Conservation (phyloP, 2,888 invertebrate genomes). For the Steinernema hermaphroditum region DNA sequence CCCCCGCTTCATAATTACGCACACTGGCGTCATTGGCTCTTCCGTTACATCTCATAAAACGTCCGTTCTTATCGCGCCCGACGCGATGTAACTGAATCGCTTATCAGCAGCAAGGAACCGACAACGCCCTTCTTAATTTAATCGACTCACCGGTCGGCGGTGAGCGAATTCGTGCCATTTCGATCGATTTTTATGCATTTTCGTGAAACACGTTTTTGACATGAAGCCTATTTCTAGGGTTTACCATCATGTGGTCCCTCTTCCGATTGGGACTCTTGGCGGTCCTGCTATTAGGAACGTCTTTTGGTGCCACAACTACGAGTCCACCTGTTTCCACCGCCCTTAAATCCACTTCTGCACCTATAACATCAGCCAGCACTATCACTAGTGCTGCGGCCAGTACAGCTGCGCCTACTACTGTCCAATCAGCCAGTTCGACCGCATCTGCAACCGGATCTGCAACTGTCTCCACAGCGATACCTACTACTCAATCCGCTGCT, state of each 20-base stretch:
- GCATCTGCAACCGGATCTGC: too few relatives aligned
- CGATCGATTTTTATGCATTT: not conserved
- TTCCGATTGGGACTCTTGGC: constrained; percentile 1
- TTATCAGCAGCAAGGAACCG: not conserved
- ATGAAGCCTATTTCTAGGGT: not conserved
- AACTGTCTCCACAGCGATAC: too few relatives aligned
- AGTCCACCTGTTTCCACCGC: too few relatives aligned
- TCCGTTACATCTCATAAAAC: not conserved
- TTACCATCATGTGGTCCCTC: not conserved
- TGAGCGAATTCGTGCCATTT: not conserved
- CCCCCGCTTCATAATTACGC: not conserved
- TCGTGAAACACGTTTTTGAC: too few relatives aligned
- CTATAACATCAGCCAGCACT: too few relatives aligned
- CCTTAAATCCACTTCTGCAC: too few relatives aligned
- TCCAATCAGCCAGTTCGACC: too few relatives aligned
- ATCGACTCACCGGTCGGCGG: not conserved
- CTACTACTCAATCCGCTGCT: too few relatives aligned
- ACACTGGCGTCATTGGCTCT: not conserved
- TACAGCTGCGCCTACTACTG: too few relatives aligned
- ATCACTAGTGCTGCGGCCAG: too few relatives aligned
- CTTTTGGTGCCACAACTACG: not conserved
- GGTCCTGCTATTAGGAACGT: not conserved
- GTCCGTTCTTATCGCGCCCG: not conserved
- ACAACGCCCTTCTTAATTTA: constrained; percentile 6
- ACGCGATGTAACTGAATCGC: not conserved